These are phyloP conservation scores for Kryptolebias marmoratus DNA, from an alignment of 2,113 vertebrate genomes.

Conservation along the genomic window DNA sequence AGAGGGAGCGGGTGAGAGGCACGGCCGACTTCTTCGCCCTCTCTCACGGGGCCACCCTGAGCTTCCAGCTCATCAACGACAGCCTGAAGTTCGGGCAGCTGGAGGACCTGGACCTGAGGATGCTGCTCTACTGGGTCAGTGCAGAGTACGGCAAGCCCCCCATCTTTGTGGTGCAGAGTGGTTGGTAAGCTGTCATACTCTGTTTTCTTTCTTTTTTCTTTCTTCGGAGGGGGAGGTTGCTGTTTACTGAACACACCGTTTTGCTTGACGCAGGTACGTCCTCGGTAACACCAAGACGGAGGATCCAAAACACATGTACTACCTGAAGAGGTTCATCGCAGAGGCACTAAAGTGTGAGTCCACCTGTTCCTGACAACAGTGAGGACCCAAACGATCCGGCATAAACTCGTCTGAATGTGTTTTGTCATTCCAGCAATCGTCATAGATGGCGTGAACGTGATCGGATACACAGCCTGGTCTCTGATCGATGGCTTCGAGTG, in stretches of 20 bases:
- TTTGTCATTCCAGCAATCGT: constrained; percentile 82
- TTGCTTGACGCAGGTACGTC: constrained; percentile 79
- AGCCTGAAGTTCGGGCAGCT: constrained; percentile 90
- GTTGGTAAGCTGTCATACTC: constrained; percentile 80
- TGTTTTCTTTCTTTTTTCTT: too few relatives aligned
- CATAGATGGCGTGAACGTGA: constrained; percentile 87
- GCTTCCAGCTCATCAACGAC: constrained; percentile 91
- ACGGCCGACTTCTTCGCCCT: constrained; percentile 97
- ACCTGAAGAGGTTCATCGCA: constrained; percentile 93
- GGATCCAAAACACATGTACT: constrained; percentile 93
- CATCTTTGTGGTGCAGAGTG: constrained; percentile 96
- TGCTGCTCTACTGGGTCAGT: constrained; percentile 93
- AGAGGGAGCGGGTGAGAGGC: constrained; percentile 84
- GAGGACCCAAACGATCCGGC: neutral
- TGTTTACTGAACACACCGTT: neutral
- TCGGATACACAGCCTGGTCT: constrained; percentile 97
- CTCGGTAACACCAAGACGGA: constrained; percentile 88
- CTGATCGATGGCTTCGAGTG: constrained; percentile 96
- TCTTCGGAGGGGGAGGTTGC: too few relatives aligned
- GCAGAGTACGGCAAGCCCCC: constrained; percentile 89
- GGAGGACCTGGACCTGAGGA: constrained; percentile 91
- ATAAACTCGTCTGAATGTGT: neutral
- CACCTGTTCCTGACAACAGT: neutral
- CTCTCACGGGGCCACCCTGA: constrained; percentile 92
- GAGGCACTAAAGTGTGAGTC: constrained; percentile 92